Evolutionary conservation across 1,140 invertebrate genomes (phyloP).

Genomic region (Calliphora vicina): DNA sequence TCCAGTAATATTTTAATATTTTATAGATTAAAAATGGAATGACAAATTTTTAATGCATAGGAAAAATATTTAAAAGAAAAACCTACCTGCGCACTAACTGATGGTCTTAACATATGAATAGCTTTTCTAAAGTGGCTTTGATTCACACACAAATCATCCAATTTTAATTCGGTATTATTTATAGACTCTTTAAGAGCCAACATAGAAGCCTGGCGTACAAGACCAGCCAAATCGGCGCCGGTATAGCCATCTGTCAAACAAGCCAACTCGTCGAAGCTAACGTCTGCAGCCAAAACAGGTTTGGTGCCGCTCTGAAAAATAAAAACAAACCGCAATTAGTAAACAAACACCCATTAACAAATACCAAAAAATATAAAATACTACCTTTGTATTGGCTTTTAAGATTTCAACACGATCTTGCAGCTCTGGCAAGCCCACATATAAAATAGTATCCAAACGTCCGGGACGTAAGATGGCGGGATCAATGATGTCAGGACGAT

Average conservation of each 20-base stretch:
- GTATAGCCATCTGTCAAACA: constrained; percentile 80
- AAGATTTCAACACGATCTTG: constrained; percentile 89
- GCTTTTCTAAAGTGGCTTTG: constrained; percentile 55
- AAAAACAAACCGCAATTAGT: constrained; percentile 19
- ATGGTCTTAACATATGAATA: constrained; percentile 53
- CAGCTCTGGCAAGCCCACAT: constrained; percentile 87
- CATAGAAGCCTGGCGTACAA: constrained; percentile 84
- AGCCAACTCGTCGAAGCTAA: constrained; percentile 78
- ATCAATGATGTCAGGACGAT: constrained; percentile 97
- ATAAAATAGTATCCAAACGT: constrained; percentile 91
- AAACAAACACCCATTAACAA: constrained; percentile 9
- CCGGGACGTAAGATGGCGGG: constrained; percentile 94
- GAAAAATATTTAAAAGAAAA: too few relatives aligned
- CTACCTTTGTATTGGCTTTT: constrained; percentile 87
- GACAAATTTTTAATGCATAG: too few relatives aligned
- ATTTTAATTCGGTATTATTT: constrained; percentile 47
- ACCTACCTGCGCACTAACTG: constrained; percentile 54
- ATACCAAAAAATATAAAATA: constrained; percentile 7
- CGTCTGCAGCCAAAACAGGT: constrained; percentile 78
- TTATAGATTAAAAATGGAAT: too few relatives aligned
- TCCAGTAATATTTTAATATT: too few relatives aligned
- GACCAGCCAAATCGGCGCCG: constrained; percentile 90
- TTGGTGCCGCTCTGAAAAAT: constrained; percentile 74
- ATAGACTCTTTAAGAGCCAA: constrained; percentile 77
- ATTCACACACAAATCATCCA: constrained; percentile 50